Base-by-base conservation (phyloP, 2,797 vertebrate genomes). In the Chromis chromis region DNA sequence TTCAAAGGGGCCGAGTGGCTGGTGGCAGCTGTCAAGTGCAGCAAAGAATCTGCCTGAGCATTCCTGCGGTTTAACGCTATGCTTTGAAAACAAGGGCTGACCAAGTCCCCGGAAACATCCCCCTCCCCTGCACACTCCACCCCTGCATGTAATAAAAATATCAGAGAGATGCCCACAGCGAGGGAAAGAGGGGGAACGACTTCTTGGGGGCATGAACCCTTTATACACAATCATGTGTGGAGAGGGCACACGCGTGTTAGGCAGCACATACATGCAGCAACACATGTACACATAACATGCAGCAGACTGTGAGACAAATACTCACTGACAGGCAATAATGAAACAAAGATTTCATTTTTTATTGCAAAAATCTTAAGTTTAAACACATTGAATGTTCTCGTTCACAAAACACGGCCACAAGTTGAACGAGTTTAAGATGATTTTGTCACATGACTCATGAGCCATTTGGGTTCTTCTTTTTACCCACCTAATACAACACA, bases 61-160 rank as follows among this genome's bases (percentile, higher is more conserved):
- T 93, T 94, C 92, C 87, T 92, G 93, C 10, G 92, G 93, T 93
- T 94, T 93, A 78, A 89, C 93, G 75, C 87, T 57, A 60, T 52
- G 66, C 85, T 85, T 89, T 80, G 58, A 85, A 90, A 86, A 67
- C 56, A 66, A 74, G 42, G 33, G 31, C 62, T 4, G 71, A 71
- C 55, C 76, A 16, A 55, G 72, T 42, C 76, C 65, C 53, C 21
- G 63, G 66, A 78, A 75, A 55, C 39, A 53, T 39, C 31, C 69
- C 53, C 1, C 76, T 40, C 25, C 56, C 22, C 22, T 55, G 22
- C 65, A 55, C 74, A 54, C 81, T 13, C 19, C 70, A 52, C 55
- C 72, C 42, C 74, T 63, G 60, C 68, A 65, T 70, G 79, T 72
- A 74, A 85, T 86, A 76, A 87, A 88, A 89, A 83, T 79, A 87